Base-by-base conservation (phyloP, 1,140 invertebrate genomes). In the Pteromalus puparum region DNA sequence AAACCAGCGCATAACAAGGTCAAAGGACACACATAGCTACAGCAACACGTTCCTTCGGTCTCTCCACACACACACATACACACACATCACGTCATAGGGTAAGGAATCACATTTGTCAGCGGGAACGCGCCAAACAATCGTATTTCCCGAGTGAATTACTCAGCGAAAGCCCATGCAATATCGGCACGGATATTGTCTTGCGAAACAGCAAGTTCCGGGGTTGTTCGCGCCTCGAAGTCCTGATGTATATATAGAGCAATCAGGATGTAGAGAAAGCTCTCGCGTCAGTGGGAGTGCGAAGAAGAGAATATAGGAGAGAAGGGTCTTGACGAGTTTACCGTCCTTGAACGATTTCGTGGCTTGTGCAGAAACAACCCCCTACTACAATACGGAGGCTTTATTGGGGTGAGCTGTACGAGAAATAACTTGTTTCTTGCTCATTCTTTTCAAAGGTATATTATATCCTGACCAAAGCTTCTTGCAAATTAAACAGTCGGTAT, bases 131-230 rank as follows among this genome's bases (percentile, higher is more conserved):
- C 34, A 26, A 88, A 89, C 90, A 91, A 91, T 91, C 87, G 89
- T 85, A 91, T 91, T 91, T 91, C 90, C 88, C 87, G 86, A 88
- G 89, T 88, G 89, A 91, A 92, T 91, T 90, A 90, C 85, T 78
- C 83, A 76, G 26, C 65, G 73, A 82, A 84, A 82, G 46, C 86
- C 83, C 85, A 87, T 87, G 89, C 88, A 92, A 91, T 91, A 91
- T 91, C 88, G 89, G 88, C 88, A 87, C 91, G 91, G 91, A 92
- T 91, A 92, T 92, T 92, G 91, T 92, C 91, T 88, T 88, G 87
- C 85, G 86, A 87, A 87, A 88, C 81, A 86, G 82, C 85, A 83
- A 87, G 88, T 88, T 87, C 81, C 85, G 68, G 79, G 84, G 65
- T 38, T 72, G 68, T 75, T 83, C 13, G 24, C 61, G 46, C 7